Percentiles rank a stretch among this genome's conserved stretches.
phyloP scores from a whole-genome alignment of 2,113 vertebrate species.

The Peromyscus maniculatus region DNA sequence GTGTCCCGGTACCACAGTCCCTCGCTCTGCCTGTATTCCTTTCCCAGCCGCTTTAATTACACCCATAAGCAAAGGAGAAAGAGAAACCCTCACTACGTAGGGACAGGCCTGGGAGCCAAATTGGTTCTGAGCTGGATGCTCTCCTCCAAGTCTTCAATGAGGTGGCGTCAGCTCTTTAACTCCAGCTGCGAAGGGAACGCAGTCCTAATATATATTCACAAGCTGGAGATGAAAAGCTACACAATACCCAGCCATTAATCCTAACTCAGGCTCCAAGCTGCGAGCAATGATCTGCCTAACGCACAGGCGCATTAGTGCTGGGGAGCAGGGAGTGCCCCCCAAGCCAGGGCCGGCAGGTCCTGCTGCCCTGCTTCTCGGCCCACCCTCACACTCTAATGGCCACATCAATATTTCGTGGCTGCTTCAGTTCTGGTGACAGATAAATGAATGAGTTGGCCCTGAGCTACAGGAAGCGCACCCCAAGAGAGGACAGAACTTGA shows the following conservation, averaged over 20 bases:
- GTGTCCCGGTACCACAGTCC: rapidly evolving
- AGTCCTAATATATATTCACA: neutral
- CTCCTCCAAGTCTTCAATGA: constrained; percentile 11
- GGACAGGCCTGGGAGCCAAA: neutral
- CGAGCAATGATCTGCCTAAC: neutral
- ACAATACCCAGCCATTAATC: neutral
- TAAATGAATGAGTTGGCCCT: constrained; percentile 46
- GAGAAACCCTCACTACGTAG: rapidly evolving
- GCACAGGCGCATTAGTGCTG: neutral
- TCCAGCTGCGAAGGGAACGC: rapidly evolving
- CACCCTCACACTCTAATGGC: constrained; percentile 27
- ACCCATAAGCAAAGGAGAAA: neutral
- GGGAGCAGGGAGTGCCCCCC: neutral
- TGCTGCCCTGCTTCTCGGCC: rapidly evolving
- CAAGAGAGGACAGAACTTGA: neutral
- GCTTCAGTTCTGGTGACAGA: constrained; percentile 73
- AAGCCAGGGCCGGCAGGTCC: neutral
- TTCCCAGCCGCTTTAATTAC: neutral
- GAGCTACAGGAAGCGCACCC: rapidly evolving
- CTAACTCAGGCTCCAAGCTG: rapidly evolving
- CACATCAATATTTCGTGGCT: constrained; percentile 17
- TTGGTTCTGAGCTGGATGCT: neutral
- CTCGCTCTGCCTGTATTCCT: neutral
- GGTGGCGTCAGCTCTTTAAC: constrained; percentile 45
- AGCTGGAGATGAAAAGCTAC: neutral